These are phyloP conservation scores for Hydroisotoma schaefferi DNA, from an alignment of 2,888 invertebrate genomes.

Conservation along the genomic window DNA sequence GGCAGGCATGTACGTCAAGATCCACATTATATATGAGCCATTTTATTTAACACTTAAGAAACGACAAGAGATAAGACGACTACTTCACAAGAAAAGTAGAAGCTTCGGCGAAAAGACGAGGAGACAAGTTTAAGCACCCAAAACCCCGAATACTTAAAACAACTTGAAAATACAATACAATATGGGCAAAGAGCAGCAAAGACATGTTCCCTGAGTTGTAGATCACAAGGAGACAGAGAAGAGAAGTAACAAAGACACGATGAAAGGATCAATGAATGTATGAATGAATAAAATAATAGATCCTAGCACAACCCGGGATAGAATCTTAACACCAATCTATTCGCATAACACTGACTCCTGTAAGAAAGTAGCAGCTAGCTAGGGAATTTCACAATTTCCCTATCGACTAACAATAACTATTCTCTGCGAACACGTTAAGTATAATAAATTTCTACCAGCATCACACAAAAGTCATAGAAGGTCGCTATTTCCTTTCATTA, in stretches of 20 bases:
- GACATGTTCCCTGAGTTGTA: background rate
- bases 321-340: too few relatives aligned
- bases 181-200: too few relatives aligned
- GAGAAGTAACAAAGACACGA: slow-evolving; percentile 3
- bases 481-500: too few relatives aligned
- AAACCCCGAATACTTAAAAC: background rate
- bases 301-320: background rate
- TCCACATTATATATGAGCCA: slow-evolving; percentile 2
- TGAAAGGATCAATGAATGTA: slow-evolving; percentile 9
- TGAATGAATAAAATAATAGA: slow-evolving; percentile 21
- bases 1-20: too few relatives aligned
- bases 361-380: background rate
- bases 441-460: too few relatives aligned
- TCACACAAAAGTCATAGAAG: too few relatives aligned
- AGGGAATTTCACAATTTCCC: background rate
- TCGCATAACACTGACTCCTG: too few relatives aligned
- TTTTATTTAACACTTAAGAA: too few relatives aligned
- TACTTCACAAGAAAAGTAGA: background rate
- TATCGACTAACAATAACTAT: background rate
- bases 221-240: background rate
- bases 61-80: too few relatives aligned
- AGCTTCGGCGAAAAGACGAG: background rate
- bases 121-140: background rate
- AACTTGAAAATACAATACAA: too few relatives aligned
- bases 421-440: too few relatives aligned